Conservation (phyloP, 2,888 invertebrate species). For the Eutolmus rufibarbis region DNA sequence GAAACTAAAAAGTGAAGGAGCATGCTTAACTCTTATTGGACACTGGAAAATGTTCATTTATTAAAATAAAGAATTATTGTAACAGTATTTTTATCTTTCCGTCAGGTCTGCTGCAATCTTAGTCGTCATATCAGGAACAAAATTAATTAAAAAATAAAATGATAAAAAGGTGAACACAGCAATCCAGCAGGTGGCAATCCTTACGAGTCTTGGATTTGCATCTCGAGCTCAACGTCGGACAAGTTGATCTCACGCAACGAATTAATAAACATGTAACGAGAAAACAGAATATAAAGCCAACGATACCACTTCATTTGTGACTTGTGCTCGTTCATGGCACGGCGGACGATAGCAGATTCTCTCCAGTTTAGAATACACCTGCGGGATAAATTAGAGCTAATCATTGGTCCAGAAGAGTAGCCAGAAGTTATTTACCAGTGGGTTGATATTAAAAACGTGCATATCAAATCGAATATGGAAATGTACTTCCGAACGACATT, state of each 20-base stretch:
- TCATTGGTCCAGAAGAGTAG: not conserved
- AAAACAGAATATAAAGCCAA: slow-evolving; percentile 84
- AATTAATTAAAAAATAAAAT: not conserved
- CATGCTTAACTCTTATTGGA: not conserved
- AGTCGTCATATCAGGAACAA: not conserved
- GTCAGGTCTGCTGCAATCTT: not conserved
- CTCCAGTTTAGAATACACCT: slow-evolving; percentile 74
- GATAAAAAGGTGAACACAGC: not conserved
- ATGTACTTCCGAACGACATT: slow-evolving; percentile 87
- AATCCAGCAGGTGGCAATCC: not conserved
- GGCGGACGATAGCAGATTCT: slow-evolving; percentile 68
- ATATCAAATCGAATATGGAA: slow-evolving; percentile 81
- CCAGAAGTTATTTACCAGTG: slow-evolving; percentile 70
- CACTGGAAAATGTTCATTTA: not conserved
- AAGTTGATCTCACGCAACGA: slow-evolving; percentile 79
- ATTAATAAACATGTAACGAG: slow-evolving; percentile 90
- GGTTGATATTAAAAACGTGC: slow-evolving; percentile 79
- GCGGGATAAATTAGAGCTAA: slow-evolving; percentile 49
- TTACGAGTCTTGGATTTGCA: slow-evolving; percentile 68
- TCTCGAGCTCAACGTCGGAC: slow-evolving; percentile 78
- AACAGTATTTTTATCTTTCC: not conserved
- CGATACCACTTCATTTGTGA: slow-evolving; percentile 98
- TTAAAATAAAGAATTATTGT: not conserved
- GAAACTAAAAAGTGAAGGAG: not conserved
- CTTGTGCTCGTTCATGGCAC: slow-evolving; percentile 84